Percentiles rank a stretch among this genome's conserved stretches.
Evolutionary conservation across 1,140 invertebrate genomes (phyloP).

Genomic region (Camponotus pennsylvanicus): DNA sequence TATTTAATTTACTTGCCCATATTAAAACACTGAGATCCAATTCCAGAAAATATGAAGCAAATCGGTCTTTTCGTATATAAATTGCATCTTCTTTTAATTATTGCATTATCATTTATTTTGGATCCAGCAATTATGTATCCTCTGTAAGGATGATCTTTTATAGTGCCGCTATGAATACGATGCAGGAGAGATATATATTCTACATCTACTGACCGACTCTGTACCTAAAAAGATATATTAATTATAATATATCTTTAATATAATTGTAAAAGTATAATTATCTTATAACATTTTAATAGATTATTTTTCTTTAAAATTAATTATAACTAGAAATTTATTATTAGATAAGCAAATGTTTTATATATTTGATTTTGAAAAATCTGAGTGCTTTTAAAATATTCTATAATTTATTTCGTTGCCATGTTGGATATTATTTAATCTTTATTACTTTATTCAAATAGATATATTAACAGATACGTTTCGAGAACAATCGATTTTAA

Average conservation of each 20-base stretch:
- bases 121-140: conserved; percentile 86
- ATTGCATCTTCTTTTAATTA: conserved; percentile 35
- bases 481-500: no score
- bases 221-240: conserved; percentile 65
- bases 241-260: not conserved
- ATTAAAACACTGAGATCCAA: conserved; percentile 62
- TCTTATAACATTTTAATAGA: not conserved
- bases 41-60: conserved; percentile 70
- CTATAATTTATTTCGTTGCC: no score
- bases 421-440: no score
- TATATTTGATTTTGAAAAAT: no score
- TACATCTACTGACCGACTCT: conserved; percentile 86
- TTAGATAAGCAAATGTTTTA: no score
- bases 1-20: conserved; percentile 56
- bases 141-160: conserved; percentile 78
- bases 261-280: not conserved
- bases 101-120: conserved; percentile 58
- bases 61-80: conserved; percentile 35
- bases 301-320: no score
- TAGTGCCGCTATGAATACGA: conserved; percentile 86
- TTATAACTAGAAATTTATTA: no score
- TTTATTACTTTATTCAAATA: no score
- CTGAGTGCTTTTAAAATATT: no score
- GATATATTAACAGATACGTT: no score
- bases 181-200: conserved; percentile 87